phyloP scores from a whole-genome alignment of 2,797 vertebrate species.

The Microctenopoma stevenorrisi region DNA sequence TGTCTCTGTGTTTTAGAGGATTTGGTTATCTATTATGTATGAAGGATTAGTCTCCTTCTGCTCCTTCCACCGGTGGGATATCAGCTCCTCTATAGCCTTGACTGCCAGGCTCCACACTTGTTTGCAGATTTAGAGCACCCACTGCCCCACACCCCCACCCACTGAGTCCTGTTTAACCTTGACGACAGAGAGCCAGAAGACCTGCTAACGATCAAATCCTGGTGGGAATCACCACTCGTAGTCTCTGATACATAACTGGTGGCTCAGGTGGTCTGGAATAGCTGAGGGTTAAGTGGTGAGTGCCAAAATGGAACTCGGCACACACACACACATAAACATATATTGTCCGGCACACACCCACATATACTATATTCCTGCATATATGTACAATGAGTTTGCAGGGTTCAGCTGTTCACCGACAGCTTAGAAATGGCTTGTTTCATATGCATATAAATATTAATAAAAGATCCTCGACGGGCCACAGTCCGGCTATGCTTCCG shows the following conservation, averaged over 20 bases:
- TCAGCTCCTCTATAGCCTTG: conserved; percentile 75
- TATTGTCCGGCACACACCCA: conserved; percentile 18
- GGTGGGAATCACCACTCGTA: conserved; percentile 47
- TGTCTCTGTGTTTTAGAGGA: conserved; percentile 82
- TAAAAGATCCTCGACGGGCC: conserved; percentile 81
- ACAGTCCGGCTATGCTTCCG: conserved; percentile 81
- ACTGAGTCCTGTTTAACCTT: conserved; percentile 78
- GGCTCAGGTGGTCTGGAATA: conserved; percentile 66
- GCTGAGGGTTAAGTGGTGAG: conserved; percentile 55
- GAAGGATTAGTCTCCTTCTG: conserved; percentile 82
- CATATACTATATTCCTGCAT: conserved; percentile 33
- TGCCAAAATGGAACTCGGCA: conserved; percentile 28
- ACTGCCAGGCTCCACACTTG: conserved; percentile 72
- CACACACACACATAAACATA: conserved; percentile 20
- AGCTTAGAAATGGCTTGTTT: conserved; percentile 80
- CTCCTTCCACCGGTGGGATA: conserved; percentile 69
- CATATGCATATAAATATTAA: conserved; percentile 88
- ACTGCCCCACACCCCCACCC: conserved; percentile 41
- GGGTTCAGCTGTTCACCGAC: conserved; percentile 73
- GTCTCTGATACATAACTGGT: conserved; percentile 60
- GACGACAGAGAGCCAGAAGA: conserved; percentile 64
- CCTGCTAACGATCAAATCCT: conserved; percentile 66
- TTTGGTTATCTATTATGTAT: conserved; percentile 87
- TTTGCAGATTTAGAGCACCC: conserved; percentile 69
- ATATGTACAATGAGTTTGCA: conserved; percentile 49